Evolutionary conservation across 2,113 vertebrate species (phyloP).

Genomic region (Podilymbus podiceps): DNA sequence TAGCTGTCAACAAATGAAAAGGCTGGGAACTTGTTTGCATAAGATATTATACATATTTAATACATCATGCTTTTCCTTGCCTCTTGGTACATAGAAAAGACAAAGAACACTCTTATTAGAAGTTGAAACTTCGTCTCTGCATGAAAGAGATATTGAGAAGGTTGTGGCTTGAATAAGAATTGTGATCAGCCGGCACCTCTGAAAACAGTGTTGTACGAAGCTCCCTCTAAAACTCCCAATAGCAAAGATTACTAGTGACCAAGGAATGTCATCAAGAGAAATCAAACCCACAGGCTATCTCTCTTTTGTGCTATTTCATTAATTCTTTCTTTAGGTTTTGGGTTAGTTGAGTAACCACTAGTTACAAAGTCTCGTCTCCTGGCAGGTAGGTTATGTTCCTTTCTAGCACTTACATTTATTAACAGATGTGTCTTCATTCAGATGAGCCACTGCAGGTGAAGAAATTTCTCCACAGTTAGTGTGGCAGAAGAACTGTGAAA

Average conservation of each 20-base stretch:
- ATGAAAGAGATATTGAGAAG: not conserved
- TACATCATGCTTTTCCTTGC: not conserved
- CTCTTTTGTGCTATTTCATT: not conserved
- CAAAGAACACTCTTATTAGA: not conserved
- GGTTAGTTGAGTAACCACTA: not conserved
- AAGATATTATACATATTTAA: not conserved
- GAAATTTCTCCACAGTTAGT: not conserved
- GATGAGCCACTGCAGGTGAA: not conserved
- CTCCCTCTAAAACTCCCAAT: not conserved
- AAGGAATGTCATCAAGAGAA: not conserved
- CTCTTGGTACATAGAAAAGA: not conserved
- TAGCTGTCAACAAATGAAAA: constrained; percentile 19
- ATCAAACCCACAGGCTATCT: not conserved
- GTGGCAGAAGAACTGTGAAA: not conserved
- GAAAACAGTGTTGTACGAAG: not conserved
- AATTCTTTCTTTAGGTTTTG: not conserved
- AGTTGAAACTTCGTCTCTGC: not conserved
- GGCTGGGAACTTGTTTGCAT: not conserved
- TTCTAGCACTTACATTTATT: not conserved
- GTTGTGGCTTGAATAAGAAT: not conserved
- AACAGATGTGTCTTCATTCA: not conserved
- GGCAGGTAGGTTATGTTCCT: not conserved
- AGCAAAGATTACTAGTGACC: not conserved
- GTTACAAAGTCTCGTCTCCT: not conserved
- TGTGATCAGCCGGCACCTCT: not conserved